phyloP scores from a whole-genome alignment of 2,113 vertebrate species.

The Bothrops jararaca region DNA sequence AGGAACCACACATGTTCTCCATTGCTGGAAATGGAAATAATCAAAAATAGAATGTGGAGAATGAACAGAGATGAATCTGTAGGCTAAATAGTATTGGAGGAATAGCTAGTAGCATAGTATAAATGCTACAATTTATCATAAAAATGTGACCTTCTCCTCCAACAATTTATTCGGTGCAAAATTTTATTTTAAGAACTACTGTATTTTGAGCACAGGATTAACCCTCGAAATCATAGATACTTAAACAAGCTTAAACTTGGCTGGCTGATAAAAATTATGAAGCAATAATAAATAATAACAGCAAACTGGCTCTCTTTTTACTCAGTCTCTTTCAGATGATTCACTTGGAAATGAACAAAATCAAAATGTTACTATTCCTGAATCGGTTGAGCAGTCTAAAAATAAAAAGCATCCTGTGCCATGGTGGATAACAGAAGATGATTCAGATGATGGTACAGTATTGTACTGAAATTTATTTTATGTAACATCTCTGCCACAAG shows the following conservation, averaged over 20 bases:
- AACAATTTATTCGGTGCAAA: neutral
- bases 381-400: conserved; percentile 61
- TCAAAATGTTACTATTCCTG: conserved; percentile 61
- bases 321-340: conserved; percentile 92
- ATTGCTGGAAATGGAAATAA: neutral
- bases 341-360: conserved; percentile 75
- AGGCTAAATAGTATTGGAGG: neutral
- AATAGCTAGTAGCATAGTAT: neutral
- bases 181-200: neutral
- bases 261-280: neutral
- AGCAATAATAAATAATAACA: neutral
- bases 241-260: neutral
- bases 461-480: conserved; percentile 60
- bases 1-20: neutral
- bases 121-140: neutral
- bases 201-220: neutral
- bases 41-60: neutral
- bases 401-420: conserved; percentile 70
- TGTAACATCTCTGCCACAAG: conserved; percentile 62
- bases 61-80: neutral
- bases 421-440: conserved; percentile 79
- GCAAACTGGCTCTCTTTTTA: conserved; percentile 7
- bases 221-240: neutral
- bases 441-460: conserved; percentile 53
- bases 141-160: neutral